Base-by-base conservation (phyloP, 2,113 vertebrate genomes). In the Sporophila hypoxantha region DNA sequence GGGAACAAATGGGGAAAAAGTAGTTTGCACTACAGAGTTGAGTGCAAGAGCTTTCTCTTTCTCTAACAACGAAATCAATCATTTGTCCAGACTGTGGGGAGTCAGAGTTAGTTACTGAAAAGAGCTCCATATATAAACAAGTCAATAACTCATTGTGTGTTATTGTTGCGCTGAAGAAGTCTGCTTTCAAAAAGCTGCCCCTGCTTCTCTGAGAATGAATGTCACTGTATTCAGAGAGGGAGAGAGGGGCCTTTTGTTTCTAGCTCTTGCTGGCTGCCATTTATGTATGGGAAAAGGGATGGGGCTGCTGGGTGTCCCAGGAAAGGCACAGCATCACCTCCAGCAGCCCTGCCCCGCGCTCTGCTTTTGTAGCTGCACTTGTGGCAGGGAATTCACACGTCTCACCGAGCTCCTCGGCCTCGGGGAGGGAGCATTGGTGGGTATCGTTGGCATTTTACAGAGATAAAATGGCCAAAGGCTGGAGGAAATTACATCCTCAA, bases 121-220 rank as follows among this genome's bases (percentile, higher is more conserved):
- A 97, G 97, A 97, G 95, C 94, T 95, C 96, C 96, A 96, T 96
- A 97, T 96, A 97, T 97, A 98, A 97, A 97, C 97, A 98, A 98
- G 97, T 98, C 98, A 98, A 98, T 98, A 98, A 98, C 97, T 98
- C 97, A 98, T 98, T 97, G 97, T 97, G 97, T 97, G 96, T 96
- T 95, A 97, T 98, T 98, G 98, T 97, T 90, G 91, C 90, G 90
- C 94, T 96, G 95, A 95, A 97, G 97, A 96, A 97, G 96, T 95
- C 92, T 92, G 94, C 96, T 97, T 97, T 97, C 96, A 96, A 96
- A 98, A 96, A 96, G 95, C 97, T 97, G 96, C 95, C 94, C 96
- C 94, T 96, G 96, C 95, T 95, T 95, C 92, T 97, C 96, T 95
- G 93, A 80, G 94, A 96, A 97, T 97, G 95, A 97, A 96, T 97